Percentiles rank a stretch among this genome's conserved stretches.
phyloP scores from a whole-genome alignment of 2,113 vertebrate genomes.

The Channa argus region DNA sequence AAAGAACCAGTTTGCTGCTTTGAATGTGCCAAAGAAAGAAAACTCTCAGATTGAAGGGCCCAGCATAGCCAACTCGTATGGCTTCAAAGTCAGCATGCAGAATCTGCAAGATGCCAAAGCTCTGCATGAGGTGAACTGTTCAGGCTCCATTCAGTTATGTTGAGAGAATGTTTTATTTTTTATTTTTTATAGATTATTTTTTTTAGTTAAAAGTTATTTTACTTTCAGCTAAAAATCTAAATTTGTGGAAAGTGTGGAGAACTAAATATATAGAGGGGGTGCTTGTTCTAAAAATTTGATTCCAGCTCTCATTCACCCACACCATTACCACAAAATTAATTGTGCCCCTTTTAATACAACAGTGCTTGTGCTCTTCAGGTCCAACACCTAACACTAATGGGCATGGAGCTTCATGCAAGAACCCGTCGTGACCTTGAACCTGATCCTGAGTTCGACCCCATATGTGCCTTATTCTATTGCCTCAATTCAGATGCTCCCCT shows the following conservation, averaged over 20 bases:
- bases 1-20: conserved; percentile 93
- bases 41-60: conserved; percentile 95
- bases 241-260: too few species aligned
- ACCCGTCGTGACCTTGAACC: conserved; percentile 94
- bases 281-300: background rate
- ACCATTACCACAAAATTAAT: background rate
- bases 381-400: conserved; percentile 94
- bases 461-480: conserved; percentile 99
- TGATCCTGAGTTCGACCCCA: conserved; percentile 97
- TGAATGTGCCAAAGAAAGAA: conserved; percentile 89
- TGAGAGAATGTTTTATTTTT: too few species aligned
- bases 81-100: conserved; percentile 97
- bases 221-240: too few species aligned
- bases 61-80: conserved; percentile 94
- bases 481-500: conserved; percentile 89
- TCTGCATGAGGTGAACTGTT: conserved; percentile 91
- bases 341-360: background rate
- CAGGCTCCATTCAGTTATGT: background rate
- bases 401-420: conserved; percentile 95
- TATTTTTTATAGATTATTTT: too few species aligned
- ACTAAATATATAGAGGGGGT: too few species aligned
- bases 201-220: too few species aligned
- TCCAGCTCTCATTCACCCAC: too few species aligned
- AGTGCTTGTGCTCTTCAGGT: conserved; percentile 78
- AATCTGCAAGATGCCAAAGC: conserved; percentile 97